phyloP scores from a whole-genome alignment of 2,888 invertebrate species.

The Xanthia togata region DNA sequence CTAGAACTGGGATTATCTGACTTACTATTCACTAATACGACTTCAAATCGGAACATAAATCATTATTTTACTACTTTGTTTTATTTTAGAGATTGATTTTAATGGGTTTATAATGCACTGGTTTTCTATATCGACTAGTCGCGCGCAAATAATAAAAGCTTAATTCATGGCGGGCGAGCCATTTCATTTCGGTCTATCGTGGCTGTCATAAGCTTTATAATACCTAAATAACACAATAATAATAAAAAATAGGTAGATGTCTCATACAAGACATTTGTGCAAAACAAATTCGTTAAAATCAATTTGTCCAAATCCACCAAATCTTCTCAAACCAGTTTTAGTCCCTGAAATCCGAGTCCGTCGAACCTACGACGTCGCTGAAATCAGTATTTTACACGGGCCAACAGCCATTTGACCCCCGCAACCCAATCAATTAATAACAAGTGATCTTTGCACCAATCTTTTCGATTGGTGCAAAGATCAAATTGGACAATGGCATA shows the following conservation, averaged over 20 bases:
- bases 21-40: slow-evolving; percentile 47
- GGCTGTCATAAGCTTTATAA: neutral
- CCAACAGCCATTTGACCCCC: slow-evolving; percentile 24
- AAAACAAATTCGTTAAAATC: neutral
- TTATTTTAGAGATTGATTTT: slow-evolving; percentile 49
- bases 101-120: slow-evolving; percentile 50
- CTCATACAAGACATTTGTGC: neutral
- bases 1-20: slow-evolving; percentile 36
- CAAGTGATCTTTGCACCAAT: slow-evolving; percentile 42
- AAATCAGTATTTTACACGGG: slow-evolving; percentile 10
- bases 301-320: neutral
- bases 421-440: slow-evolving; percentile 46
- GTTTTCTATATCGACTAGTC: slow-evolving; percentile 4
- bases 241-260: neutral
- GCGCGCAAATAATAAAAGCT: slow-evolving; percentile 10
- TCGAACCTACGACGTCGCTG: neutral
- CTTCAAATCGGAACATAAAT: slow-evolving; percentile 51
- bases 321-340: neutral
- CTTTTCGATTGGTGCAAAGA: slow-evolving; percentile 29
- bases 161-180: neutral
- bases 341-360: neutral
- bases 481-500: slow-evolving; percentile 37
- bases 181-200: neutral
- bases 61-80: slow-evolving; percentile 55
- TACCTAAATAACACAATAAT: neutral